Percentiles rank a stretch among this genome's conserved stretches.
These are phyloP conservation scores for Pavo muticus DNA, from an alignment of 2,113 vertebrate genomes.

Conservation along the genomic window DNA sequence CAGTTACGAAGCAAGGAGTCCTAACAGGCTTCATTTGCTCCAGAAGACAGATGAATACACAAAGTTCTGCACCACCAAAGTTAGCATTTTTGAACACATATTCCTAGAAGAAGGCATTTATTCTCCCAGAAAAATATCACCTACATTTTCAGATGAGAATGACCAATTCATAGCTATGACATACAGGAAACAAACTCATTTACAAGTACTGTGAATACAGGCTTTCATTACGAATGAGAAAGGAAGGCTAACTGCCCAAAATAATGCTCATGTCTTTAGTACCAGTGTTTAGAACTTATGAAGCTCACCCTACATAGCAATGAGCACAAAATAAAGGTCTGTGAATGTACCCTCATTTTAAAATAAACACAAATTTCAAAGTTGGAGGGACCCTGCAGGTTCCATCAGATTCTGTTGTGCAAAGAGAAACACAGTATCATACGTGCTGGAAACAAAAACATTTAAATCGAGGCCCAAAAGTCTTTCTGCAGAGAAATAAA, in stretches of 20 bases:
- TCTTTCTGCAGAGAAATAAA: not conserved
- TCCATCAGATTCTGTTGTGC: not conserved
- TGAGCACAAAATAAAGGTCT: not conserved
- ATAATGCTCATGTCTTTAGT: not conserved
- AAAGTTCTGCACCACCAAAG: not conserved
- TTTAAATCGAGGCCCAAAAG: not conserved
- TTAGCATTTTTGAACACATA: rapidly evolving
- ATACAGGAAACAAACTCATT: not conserved
- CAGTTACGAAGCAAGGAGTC: not conserved
- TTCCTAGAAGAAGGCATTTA: not conserved
- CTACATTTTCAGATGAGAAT: not conserved
- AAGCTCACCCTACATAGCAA: not conserved
- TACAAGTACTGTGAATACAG: not conserved
- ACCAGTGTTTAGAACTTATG: not conserved
- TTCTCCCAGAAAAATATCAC: not conserved
- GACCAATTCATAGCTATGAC: not conserved
- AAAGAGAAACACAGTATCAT: not conserved
- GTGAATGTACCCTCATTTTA: not conserved
- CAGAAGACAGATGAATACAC: not conserved
- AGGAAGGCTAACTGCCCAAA: not conserved
- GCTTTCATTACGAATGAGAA: not conserved
- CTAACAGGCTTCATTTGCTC: not conserved
- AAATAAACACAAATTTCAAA: not conserved
- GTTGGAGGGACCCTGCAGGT: not conserved
- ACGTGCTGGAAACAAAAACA: not conserved